Conservation (phyloP, 2,113 vertebrate genomes). For the Hipposideros armiger region DNA sequence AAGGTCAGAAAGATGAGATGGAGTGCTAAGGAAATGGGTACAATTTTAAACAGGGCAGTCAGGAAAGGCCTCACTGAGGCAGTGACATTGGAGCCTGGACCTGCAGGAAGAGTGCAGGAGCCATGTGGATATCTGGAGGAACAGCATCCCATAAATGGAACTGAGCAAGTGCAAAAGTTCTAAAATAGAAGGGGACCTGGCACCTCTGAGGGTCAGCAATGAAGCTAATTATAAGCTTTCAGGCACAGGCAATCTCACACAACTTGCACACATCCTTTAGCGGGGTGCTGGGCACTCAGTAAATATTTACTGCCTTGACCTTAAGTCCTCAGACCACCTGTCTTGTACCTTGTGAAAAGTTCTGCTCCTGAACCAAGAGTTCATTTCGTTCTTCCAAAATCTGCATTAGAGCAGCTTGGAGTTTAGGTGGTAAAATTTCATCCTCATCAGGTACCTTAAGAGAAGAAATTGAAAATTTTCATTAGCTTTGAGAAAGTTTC, state of each 20-base stretch:
- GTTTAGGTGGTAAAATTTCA: conserved; percentile 97
- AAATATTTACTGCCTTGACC: background rate
- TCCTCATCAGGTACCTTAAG: conserved; percentile 95
- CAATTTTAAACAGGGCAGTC: background rate
- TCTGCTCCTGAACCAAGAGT: conserved; percentile 90
- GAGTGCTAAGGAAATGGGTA: background rate
- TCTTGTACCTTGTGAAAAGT: conserved; percentile 87
- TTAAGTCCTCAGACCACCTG: background rate
- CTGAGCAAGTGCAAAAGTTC: background rate
- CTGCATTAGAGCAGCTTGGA: conserved; percentile 95
- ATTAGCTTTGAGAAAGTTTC: background rate
- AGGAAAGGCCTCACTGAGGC: background rate
- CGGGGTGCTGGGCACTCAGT: background rate
- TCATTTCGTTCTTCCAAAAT: conserved; percentile 94
- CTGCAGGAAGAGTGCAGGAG: background rate
- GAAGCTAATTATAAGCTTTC: background rate
- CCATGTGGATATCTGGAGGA: background rate
- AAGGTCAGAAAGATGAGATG: background rate
- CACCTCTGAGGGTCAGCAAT: background rate
- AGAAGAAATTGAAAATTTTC: conserved; percentile 50
- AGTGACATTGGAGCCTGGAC: background rate
- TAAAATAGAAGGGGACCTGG: background rate
- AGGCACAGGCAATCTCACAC: background rate
- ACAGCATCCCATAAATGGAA: background rate
- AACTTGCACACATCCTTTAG: background rate